Conservation (phyloP, 35 echinoderm and acorn worm species). For the Diadema setosum region DNA sequence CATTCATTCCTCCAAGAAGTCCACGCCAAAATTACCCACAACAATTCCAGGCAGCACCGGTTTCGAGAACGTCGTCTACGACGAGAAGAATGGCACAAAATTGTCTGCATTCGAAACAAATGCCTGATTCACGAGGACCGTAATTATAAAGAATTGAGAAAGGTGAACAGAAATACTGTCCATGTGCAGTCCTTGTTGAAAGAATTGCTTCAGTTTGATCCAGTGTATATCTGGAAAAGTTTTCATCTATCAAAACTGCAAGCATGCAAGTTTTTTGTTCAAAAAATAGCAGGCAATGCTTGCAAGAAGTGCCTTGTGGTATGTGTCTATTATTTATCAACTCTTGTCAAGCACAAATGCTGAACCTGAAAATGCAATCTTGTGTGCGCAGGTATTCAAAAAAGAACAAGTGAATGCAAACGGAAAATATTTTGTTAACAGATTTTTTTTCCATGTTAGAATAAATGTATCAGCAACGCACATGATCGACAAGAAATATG, state of each 20-base stretch:
- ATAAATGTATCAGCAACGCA: too few relatives aligned
- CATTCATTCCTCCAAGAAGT: not conserved
- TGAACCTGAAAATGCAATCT: too few relatives aligned
- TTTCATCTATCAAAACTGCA: not conserved
- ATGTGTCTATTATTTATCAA: too few relatives aligned
- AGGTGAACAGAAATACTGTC: not conserved
- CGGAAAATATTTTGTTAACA: too few relatives aligned
- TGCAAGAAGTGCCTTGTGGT: too few relatives aligned
- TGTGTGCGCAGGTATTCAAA: too few relatives aligned
- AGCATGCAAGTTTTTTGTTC: not conserved
- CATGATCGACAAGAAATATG: too few relatives aligned
- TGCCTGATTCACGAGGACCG: not conserved
- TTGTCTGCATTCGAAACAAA: not conserved
- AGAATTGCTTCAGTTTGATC: not conserved
- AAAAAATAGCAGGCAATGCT: not conserved
- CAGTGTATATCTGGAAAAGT: not conserved
- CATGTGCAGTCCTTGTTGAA: not conserved
- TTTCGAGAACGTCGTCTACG: not conserved
- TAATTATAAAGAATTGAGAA: not conserved
- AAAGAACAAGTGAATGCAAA: too few relatives aligned
- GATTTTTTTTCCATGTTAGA: too few relatives aligned
- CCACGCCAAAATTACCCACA: not conserved
- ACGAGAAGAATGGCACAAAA: not conserved
- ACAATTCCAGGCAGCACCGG: not conserved
- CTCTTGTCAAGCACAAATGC: too few relatives aligned